phyloP scores from a whole-genome alignment of 2,888 invertebrate species.

The Standfussiana lucernea region DNA sequence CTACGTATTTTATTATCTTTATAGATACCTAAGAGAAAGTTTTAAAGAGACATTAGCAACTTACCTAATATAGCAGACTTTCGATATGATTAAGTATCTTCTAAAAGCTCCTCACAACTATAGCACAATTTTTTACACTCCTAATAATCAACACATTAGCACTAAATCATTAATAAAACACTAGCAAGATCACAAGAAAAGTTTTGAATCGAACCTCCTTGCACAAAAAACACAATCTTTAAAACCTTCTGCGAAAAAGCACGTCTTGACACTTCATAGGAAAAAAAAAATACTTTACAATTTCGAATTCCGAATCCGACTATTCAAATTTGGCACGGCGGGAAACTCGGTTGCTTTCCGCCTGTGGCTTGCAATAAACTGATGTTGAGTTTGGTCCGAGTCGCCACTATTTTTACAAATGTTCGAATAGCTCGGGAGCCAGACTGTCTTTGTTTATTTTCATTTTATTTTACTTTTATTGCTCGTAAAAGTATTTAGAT shows the following conservation, averaged over 20 bases:
- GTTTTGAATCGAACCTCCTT: neutral
- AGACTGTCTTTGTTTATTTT: conserved; percentile 51
- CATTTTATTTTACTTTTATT: conserved; percentile 55
- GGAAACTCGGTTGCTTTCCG: conserved; percentile 73
- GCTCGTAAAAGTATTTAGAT: conserved; percentile 58
- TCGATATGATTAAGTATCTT: neutral
- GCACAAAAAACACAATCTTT: neutral
- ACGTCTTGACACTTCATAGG: conserved; percentile 25
- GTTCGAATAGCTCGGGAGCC: conserved; percentile 68
- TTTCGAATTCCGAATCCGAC: conserved; percentile 47
- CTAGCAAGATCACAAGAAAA: neutral
- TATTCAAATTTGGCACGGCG: conserved; percentile 67
- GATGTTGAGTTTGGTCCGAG: conserved; percentile 67
- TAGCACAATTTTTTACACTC: neutral
- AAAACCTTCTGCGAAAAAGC: conserved; percentile 26
- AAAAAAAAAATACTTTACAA: conserved; percentile 33
- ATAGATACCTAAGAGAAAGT: too few species aligned
- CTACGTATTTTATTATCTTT: neutral
- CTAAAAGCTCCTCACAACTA: neutral
- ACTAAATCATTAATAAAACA: neutral
- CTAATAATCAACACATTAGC: neutral
- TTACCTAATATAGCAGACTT: neutral
- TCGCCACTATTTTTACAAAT: conserved; percentile 81
- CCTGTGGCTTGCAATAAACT: conserved; percentile 76
- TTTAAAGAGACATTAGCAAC: neutral